Evolutionary conservation across 1,140 invertebrate species (phyloP), one percentile per base, ranked within the genome.

Genomic region (Epicauta chinensis): DNA sequence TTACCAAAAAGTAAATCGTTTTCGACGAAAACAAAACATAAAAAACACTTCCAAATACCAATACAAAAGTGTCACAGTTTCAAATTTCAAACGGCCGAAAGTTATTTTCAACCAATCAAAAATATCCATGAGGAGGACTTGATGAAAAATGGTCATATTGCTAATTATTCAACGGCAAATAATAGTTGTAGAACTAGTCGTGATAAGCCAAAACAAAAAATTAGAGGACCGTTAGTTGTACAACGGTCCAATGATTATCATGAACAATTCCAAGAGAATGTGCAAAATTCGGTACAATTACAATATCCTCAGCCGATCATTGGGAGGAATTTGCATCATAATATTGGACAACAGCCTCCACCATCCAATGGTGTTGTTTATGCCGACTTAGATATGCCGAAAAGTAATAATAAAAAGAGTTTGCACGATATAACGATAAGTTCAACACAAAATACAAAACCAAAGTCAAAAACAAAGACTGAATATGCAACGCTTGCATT

Each of bases 401-500:
- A 59, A 29, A 37, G 41, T 37, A 46, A 45, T 17, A 62, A 41
- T 31, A 60, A 53, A 41, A 63, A 61, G 37, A 35, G 44, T 32
- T 55, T 61, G n/a, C n/a, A n/a, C 16, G 45, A 57, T 30, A 49
- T 53, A 4, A 53, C 48, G 1, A 46, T 38, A 32, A 59, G 56
- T 11, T 56, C 54, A 6, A 53, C 46, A 12, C 55, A 55, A 36
- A 58, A 44, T 35, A 55, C 59, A 32, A 53, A 40, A 23, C 62
- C 59, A 55, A 68, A 67, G 50, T 50, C 57, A 16, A 68, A 69
- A 62, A 54, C 58, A 51, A 73, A 73, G 69, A 83, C 81, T 63
- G 83, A 87, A 67, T 86, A 87, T 65, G 80, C 83, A 36, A 83
- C 84, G 59, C 77, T 88, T 53, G 84, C 84, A 71, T 89, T 88